phyloP scores from a whole-genome alignment of 1,140 invertebrate species.

The Hylyphantes graminicola region DNA sequence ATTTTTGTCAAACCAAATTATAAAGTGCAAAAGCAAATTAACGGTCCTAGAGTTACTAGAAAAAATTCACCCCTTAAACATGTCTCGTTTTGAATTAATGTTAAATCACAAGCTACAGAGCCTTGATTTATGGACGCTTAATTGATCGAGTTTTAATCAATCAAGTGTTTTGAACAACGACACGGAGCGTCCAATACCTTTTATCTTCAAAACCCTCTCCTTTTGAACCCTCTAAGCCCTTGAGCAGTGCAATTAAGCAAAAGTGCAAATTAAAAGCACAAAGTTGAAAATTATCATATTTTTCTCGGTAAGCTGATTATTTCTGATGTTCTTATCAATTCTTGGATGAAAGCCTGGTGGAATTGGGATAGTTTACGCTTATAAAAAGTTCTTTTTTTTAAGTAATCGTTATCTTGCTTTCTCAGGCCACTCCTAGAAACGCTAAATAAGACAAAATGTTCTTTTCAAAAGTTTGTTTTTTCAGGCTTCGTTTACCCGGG shows the following conservation, averaged over 20 bases:
- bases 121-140: constrained; percentile 54
- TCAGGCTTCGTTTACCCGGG: constrained; percentile 4
- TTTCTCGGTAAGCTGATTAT: constrained; percentile 57
- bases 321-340: constrained; percentile 48
- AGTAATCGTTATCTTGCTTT: constrained; percentile 32
- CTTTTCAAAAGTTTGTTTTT: constrained; percentile 18
- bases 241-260: constrained; percentile 54
- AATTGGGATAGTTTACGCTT: neutral
- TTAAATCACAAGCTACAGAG: constrained; percentile 31
- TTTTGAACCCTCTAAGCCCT: constrained; percentile 31
- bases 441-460: constrained; percentile 50
- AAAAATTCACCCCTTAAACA: constrained; percentile 31
- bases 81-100: constrained; percentile 55
- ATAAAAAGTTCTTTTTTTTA: constrained; percentile 4
- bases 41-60: neutral
- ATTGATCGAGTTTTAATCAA: constrained; percentile 58
- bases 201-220: constrained; percentile 30
- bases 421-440: constrained; percentile 16
- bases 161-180: constrained; percentile 30
- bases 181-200: constrained; percentile 17
- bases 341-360: neutral
- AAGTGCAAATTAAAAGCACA: constrained; percentile 47
- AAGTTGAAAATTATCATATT: constrained; percentile 55
- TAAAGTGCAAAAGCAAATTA: constrained; percentile 27
- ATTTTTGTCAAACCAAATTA: no score